Conservation (phyloP, 2,113 vertebrate species). For the Brachyhypopomus occidentalis region DNA sequence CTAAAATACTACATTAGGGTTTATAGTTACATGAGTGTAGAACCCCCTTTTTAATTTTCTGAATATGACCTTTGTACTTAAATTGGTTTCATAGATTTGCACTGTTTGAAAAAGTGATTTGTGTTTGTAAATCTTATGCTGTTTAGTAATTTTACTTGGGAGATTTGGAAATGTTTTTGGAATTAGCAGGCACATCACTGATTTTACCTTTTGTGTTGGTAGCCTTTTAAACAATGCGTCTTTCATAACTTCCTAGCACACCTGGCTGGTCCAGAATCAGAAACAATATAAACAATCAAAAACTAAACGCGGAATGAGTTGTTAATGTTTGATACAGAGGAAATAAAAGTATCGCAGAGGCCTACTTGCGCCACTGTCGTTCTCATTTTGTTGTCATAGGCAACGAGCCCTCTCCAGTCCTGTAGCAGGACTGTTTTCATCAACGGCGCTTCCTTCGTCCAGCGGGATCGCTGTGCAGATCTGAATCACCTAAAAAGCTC, state of each 20-base stretch:
- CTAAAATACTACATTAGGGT: background rate
- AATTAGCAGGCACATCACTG: too few species aligned
- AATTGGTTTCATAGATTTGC: background rate
- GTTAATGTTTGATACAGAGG: background rate
- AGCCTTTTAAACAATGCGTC: background rate
- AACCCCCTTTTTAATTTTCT: background rate
- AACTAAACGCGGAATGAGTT: too few species aligned
- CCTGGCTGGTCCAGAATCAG: slow-evolving; percentile 7
- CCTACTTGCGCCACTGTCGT: background rate
- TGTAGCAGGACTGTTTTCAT: background rate
- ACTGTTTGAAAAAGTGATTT: background rate
- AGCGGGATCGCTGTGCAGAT: too few species aligned
- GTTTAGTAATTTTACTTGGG: background rate
- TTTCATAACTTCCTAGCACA: too few species aligned
- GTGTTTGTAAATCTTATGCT: background rate
- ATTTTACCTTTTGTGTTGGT: background rate
- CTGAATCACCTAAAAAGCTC: too few species aligned
- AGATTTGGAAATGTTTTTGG: too few species aligned
- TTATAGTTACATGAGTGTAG: background rate
- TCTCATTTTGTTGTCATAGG: background rate
- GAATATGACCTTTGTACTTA: background rate
- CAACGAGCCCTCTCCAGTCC: background rate
- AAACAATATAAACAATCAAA: background rate
- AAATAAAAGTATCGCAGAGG: background rate
- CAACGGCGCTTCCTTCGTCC: too few species aligned